A percentile compares a stretch with the other conserved stretches of the same genome.
phyloP scores from a whole-genome alignment of 2,888 invertebrate genomes.

The Agonopterix alstromeriana region DNA sequence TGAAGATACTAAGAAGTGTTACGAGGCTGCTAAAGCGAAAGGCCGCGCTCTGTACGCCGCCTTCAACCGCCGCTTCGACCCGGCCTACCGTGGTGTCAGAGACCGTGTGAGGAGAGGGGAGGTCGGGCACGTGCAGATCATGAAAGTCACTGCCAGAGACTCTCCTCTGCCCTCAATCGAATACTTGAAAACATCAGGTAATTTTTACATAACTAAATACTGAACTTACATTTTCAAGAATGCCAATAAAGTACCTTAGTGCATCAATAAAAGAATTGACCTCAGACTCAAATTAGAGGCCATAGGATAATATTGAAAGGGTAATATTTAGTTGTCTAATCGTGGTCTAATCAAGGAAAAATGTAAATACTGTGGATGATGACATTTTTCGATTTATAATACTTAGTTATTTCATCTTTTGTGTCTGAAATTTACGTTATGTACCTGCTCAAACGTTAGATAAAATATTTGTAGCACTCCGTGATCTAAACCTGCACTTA shows the following conservation, averaged over 20 bases:
- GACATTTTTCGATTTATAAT: too few relatives aligned
- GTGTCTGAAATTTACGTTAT: too few relatives aligned
- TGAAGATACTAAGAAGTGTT: constrained; percentile 72
- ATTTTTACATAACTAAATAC: not conserved
- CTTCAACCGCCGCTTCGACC: constrained; percentile 83
- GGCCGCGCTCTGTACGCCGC: constrained; percentile 78
- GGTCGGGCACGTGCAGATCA: constrained; percentile 79
- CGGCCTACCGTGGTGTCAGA: constrained; percentile 69
- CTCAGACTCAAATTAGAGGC: too few relatives aligned
- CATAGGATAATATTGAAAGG: not conserved
- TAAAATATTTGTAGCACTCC: too few relatives aligned
- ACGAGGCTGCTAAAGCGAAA: constrained; percentile 72
- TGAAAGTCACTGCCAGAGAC: constrained; percentile 80
- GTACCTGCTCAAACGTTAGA: too few relatives aligned
- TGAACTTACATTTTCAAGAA: not conserved
- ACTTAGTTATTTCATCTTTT: too few relatives aligned
- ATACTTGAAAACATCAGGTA: constrained; percentile 78
- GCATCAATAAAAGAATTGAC: too few relatives aligned
- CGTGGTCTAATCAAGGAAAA: not conserved
- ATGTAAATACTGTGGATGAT: too few relatives aligned
- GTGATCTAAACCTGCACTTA: too few relatives aligned
- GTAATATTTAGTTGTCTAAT: not conserved
- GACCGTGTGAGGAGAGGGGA: constrained; percentile 72
- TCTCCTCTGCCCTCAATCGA: constrained; percentile 79
- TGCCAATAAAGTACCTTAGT: not conserved